Percentiles rank a stretch among this genome's conserved stretches.
phyloP scores from a whole-genome alignment of 2,888 invertebrate genomes.

The Panopea generosa region DNA sequence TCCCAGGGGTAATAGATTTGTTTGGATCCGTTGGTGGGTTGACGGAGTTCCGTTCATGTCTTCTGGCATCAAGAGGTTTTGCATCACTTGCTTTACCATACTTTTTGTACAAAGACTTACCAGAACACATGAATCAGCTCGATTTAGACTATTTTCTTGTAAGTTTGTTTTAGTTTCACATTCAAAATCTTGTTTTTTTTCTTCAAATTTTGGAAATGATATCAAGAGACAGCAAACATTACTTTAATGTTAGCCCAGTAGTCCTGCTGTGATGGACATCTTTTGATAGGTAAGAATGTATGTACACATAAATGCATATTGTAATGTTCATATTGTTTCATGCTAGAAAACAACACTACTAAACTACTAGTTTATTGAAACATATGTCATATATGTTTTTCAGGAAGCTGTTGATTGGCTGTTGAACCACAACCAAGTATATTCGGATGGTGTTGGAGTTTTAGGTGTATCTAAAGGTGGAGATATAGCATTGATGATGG shows the following conservation, averaged over 20 bases:
- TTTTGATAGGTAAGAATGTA: no score
- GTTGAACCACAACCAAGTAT: conserved; percentile 52
- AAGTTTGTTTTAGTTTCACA: conserved; percentile 7
- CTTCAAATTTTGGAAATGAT: no score
- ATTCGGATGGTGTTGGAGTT: conserved; percentile 61
- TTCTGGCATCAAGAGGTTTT: conserved; percentile 79
- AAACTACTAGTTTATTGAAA: no score
- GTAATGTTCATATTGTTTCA: no score
- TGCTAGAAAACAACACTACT: no score
- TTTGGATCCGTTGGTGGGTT: conserved; percentile 80
- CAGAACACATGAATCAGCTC: conserved; percentile 37
- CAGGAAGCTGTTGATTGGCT: conserved; percentile 71
- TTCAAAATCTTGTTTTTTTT: no score
- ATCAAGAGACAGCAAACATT: no score
- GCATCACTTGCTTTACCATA: conserved; percentile 74
- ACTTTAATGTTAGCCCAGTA: no score
- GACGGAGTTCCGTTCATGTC: conserved; percentile 74
- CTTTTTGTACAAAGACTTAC: conserved; percentile 75
- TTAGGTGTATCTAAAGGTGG: conserved; percentile 73
- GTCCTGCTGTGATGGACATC: no score
- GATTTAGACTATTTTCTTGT: conserved; percentile 70
- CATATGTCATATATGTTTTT: neutral
- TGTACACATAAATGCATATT: no score
- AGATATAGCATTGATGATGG: conserved; percentile 62
- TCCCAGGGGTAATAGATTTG: conserved; percentile 79